A percentile compares a stretch with the other conserved stretches of the same genome.
phyloP scores from a whole-genome alignment of 1,140 invertebrate genomes.

The Camponotus floridanus region DNA sequence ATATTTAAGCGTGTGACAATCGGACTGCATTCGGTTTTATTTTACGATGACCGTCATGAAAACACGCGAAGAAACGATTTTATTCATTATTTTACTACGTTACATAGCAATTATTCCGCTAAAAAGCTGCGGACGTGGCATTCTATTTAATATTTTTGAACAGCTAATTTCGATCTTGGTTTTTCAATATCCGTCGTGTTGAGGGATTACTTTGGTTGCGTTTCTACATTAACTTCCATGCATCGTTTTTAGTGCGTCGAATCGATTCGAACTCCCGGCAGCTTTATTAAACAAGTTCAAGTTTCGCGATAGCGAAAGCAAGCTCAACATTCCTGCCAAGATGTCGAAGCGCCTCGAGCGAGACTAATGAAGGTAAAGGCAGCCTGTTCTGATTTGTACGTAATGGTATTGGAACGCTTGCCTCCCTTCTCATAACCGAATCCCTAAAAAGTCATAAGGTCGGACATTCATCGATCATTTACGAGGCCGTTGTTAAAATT shows the following conservation, averaged over 20 bases:
- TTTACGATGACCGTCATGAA: constrained; percentile 1
- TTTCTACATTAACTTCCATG: neutral
- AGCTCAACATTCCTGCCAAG: neutral
- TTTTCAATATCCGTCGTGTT: neutral
- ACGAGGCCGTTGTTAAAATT: constrained; percentile 71
- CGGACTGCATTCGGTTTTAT: constrained; percentile 18
- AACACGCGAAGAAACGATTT: constrained; percentile 13
- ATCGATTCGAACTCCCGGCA: neutral
- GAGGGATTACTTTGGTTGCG: neutral
- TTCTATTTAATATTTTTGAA: neutral
- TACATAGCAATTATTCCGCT: neutral
- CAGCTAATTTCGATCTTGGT: neutral
- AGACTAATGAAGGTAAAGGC: neutral
- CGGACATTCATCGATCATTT: constrained; percentile 54
- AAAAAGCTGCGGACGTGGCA: neutral
- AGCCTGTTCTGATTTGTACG: neutral
- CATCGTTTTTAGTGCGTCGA: neutral
- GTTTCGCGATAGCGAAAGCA: neutral
- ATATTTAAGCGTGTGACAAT: constrained; percentile 51
- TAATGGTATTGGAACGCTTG: neutral
- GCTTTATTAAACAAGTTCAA: constrained; percentile 17
- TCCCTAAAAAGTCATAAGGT: constrained; percentile 38
- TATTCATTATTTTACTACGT: neutral
- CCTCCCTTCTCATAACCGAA: neutral
- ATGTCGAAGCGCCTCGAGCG: neutral